Percentiles rank a stretch among this genome's conserved stretches.
phyloP scores from a whole-genome alignment of 2,888 invertebrate genomes.

The Ochropleura plecta region DNA sequence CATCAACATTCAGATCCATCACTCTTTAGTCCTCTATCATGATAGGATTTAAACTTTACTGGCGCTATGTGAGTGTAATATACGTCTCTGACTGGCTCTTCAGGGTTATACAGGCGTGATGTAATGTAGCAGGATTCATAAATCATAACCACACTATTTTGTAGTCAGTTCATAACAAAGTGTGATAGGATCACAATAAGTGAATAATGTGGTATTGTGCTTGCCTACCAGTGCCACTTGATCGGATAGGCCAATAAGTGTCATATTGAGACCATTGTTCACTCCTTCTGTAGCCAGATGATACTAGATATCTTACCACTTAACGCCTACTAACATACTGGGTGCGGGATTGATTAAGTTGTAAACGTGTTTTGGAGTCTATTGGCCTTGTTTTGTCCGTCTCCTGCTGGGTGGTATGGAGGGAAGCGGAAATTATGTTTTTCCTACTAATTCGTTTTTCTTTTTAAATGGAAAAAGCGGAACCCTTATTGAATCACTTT shows the following conservation, averaged over 20 bases:
- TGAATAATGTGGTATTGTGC: conserved; percentile 64
- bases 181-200: conserved; percentile 43
- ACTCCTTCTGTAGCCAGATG: conserved; percentile 10
- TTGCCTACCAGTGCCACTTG: conserved; percentile 11
- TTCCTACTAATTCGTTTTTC: too few species aligned
- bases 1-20: too few species aligned
- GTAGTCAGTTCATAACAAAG: conserved; percentile 17
- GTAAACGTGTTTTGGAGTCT: too few species aligned
- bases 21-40: neutral
- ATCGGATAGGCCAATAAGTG: conserved; percentile 31
- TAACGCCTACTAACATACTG: conserved; percentile 12
- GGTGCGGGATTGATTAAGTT: too few species aligned
- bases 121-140: neutral
- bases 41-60: neutral
- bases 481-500: too few species aligned
- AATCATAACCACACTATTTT: conserved; percentile 1
- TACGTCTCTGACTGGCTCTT: neutral
- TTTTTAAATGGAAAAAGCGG: too few species aligned
- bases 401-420: too few species aligned
- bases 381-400: too few species aligned
- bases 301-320: conserved; percentile 17
- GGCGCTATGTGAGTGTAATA: neutral
- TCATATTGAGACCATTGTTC: conserved; percentile 49
- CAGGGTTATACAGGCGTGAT: neutral
- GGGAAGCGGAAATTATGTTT: too few species aligned